phyloP scores from a whole-genome alignment of 2,113 vertebrate species.

The Parotia lawesii region DNA sequence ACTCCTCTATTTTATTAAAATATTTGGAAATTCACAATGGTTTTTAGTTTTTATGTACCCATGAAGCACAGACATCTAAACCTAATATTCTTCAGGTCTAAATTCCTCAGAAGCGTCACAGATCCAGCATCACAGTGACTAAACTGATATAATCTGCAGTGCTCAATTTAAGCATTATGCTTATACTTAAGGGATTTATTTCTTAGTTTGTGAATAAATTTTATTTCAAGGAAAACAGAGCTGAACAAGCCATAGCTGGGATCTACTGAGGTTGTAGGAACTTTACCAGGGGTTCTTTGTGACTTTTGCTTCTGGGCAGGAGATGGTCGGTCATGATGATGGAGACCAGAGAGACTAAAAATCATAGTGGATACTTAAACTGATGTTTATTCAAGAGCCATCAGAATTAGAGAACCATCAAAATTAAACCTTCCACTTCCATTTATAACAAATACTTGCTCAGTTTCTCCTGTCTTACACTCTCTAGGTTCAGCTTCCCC shows the following conservation, averaged over 20 bases:
- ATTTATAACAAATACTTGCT: background rate
- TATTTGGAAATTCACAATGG: background rate
- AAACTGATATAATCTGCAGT: background rate
- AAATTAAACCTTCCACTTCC: background rate
- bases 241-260: background rate
- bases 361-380: accelerated
- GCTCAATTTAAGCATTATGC: background rate
- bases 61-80: background rate
- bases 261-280: background rate
- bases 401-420: background rate
- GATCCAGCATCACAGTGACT: background rate
- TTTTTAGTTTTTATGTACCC: background rate
- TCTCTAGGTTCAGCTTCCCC: background rate
- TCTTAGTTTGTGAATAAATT: background rate
- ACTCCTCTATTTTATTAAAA: background rate
- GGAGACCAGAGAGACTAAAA: background rate
- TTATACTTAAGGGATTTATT: background rate
- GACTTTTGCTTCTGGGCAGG: background rate
- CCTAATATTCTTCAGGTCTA: background rate
- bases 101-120: background rate
- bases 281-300: background rate
- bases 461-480: background rate
- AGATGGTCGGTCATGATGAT: background rate
- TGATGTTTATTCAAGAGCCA: background rate
- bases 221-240: background rate